These are phyloP conservation scores for Eidolon dupreanum DNA, from an alignment of 2,797 vertebrate genomes.

Conservation along the genomic window DNA sequence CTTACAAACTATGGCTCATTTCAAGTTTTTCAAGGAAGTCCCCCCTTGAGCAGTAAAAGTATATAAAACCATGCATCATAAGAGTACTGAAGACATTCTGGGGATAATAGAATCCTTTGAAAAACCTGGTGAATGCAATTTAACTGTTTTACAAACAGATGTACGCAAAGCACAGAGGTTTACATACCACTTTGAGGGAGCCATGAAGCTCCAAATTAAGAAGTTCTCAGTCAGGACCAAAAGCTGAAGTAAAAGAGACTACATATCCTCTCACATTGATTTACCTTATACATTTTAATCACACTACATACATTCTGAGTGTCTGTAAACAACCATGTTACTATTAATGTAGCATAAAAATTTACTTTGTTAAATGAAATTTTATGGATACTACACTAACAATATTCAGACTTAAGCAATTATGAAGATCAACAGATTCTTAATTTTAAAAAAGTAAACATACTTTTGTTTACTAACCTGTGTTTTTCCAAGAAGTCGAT, in stretches of 20 bases:
- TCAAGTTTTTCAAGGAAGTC: constrained; percentile 20
- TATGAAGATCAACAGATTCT: neutral
- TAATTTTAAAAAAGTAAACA: neutral
- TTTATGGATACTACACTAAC: neutral
- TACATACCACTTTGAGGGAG: neutral
- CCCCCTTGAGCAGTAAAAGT: neutral
- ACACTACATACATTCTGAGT: neutral
- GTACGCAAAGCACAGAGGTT: neutral
- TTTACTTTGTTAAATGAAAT: neutral
- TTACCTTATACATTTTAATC: neutral
- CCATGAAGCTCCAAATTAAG: neutral
- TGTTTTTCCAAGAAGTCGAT: constrained; percentile 98
- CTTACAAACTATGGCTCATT: neutral
- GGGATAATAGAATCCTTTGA: neutral
- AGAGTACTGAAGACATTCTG: neutral
- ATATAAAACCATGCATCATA: neutral
- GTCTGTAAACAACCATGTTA: neutral
- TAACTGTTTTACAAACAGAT: neutral
- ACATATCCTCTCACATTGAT: neutral
- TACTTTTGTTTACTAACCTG: constrained; percentile 88
- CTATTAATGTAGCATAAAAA: constrained; percentile 28
- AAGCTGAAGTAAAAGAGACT: neutral
- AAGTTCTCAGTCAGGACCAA: neutral
- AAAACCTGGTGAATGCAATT: neutral
- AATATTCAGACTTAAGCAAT: constrained; percentile 20